Evolutionary conservation across 2,888 invertebrate genomes (phyloP).

Genomic region (Piscicola geometra): DNA sequence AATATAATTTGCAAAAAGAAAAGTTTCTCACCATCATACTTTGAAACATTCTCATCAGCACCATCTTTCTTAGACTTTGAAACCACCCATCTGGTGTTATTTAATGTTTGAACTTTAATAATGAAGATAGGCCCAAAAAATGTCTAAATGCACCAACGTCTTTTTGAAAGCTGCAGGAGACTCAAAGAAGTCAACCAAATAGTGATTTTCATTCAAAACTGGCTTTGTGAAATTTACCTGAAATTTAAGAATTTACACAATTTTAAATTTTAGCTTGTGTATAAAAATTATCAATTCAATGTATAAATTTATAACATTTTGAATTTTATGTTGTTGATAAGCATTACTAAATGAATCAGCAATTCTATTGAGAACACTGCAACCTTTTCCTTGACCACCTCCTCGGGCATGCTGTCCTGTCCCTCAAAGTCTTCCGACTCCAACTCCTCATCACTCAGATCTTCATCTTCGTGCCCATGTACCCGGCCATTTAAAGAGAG

Average conservation of each 20-base stretch:
- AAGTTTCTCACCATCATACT: conserved; percentile 61
- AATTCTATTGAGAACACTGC: background rate
- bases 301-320: background rate
- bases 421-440: background rate
- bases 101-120: conserved; percentile 62
- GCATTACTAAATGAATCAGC: background rate
- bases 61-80: conserved; percentile 75
- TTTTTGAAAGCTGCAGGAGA: conserved; percentile 31
- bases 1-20: background rate
- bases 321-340: background rate
- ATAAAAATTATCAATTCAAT: background rate
- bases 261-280: background rate
- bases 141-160: conserved; percentile 26
- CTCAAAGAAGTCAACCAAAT: conserved; percentile 35
- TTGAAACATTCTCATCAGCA: conserved; percentile 79
- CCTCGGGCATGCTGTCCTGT: background rate
- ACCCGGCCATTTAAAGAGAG: background rate
- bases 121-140: no score
- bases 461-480: background rate
- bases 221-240: conserved; percentile 32
- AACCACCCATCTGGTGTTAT: conserved; percentile 58
- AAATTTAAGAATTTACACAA: no score
- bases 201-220: conserved; percentile 15
- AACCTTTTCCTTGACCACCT: background rate
- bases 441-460: background rate